Conservation (phyloP, 2,888 invertebrate genomes). For the Eupithecia abbreviata region DNA sequence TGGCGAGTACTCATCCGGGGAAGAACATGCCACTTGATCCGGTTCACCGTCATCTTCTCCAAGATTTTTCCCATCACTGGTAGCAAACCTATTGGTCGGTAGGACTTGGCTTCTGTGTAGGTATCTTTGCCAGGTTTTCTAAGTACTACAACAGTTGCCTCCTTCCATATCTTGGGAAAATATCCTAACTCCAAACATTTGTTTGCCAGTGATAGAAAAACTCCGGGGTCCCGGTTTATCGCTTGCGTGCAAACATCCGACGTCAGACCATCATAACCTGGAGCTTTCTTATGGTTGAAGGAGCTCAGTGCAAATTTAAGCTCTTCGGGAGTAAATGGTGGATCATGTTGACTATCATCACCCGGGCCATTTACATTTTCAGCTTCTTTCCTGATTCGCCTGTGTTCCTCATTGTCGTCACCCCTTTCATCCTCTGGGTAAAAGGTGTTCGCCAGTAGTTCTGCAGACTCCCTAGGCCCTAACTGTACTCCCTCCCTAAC, state of each 20-base stretch:
- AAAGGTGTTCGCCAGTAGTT: constrained; percentile 24
- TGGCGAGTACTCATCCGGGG: constrained; percentile 3
- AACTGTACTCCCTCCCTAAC: background rate
- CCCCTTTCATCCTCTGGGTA: constrained; percentile 21
- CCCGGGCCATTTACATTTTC: constrained; percentile 21
- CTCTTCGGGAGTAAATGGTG: constrained; percentile 32
- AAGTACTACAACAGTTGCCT: constrained; percentile 8
- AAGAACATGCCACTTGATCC: constrained; percentile 13
- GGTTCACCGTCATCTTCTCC: constrained; percentile 3
- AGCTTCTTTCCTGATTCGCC: background rate
- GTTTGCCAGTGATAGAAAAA: constrained; percentile 22
- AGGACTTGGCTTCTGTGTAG: constrained; percentile 39
- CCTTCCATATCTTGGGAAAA: constrained; percentile 38
- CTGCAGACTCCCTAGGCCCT: constrained; percentile 10
- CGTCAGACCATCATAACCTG: constrained; percentile 23
- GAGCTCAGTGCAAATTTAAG: background rate
- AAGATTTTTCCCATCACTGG: constrained; percentile 39
- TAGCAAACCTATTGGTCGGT: constrained; percentile 44
- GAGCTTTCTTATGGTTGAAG: constrained; percentile 43
- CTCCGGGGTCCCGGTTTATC: constrained; percentile 27
- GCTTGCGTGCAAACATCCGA: constrained; percentile 35
- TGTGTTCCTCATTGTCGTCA: constrained; percentile 25
- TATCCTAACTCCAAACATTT: constrained; percentile 36
- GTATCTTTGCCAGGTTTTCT: constrained; percentile 11
- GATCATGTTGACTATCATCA: constrained; percentile 24